Conservation (phyloP, 2,113 vertebrate species). For the Physeter macrocephalus region DNA sequence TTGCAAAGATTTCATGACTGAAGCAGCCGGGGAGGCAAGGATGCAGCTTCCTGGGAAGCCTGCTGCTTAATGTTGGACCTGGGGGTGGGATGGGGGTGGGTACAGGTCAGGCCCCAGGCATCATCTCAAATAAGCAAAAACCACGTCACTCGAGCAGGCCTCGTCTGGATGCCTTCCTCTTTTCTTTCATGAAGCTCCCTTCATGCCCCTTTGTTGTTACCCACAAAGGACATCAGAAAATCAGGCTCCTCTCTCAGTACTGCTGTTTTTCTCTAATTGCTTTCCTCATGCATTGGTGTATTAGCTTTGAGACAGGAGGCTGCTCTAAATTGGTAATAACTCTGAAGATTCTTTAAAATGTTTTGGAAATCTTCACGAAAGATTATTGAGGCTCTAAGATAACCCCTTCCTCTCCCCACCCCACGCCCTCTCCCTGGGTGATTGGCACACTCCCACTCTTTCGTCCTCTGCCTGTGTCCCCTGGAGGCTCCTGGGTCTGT, state of each 20-base stretch:
- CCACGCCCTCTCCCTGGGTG: background rate
- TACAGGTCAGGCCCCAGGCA: background rate
- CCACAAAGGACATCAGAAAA: background rate
- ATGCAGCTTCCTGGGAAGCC: background rate
- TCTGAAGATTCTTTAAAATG: background rate
- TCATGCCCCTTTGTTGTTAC: background rate
- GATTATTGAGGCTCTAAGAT: background rate
- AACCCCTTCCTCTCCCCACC: background rate
- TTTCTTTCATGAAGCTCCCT: background rate
- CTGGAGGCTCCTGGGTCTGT: background rate
- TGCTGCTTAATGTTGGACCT: background rate
- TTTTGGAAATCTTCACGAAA: background rate
- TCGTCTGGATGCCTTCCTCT: background rate
- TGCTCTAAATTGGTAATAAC: background rate
- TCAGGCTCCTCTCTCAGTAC: background rate
- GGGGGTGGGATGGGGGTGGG: accelerated
- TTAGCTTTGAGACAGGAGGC: background rate
- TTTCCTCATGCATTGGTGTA: background rate
- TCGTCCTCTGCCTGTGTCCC: background rate
- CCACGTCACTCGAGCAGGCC: background rate
- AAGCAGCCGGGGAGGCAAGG: background rate
- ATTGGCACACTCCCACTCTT: background rate
- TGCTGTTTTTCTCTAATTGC: background rate
- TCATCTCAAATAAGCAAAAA: background rate
- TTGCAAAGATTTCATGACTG: background rate